Base-by-base conservation (phyloP, 2,113 vertebrate genomes). In the Lates calcarifer region DNA sequence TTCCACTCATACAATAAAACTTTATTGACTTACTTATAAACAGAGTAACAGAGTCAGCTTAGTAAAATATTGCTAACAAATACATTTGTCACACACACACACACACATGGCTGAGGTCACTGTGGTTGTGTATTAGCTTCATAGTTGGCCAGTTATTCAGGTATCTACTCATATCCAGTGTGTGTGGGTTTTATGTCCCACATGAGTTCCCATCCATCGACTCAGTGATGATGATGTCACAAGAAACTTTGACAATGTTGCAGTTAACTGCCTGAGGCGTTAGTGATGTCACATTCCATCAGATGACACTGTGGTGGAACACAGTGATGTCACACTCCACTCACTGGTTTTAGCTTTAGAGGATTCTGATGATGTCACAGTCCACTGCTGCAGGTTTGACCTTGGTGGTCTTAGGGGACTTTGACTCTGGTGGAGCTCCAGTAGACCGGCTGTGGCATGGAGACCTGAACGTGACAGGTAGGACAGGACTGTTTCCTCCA, bases 401-500 rank as follows among this genome's bases (percentile, higher is more conserved):
- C 24, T 28, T 49, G 57, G 17, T 13, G 51, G 43, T 12, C 17
- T 89, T 51, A 95, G 63, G 93, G 94, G 15, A 94, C 90, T 77
- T 91, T 93, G 35, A 92, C 87, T 56, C 84, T 2, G 17, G 89
- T 65, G 64, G 88, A 92, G 69, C 55, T 93, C 86, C 91, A 87
- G 91, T 89, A 75, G 24, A 88, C 75, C 5, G 89, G 83, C 45
- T 94, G 92, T 2, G 94, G 91, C 37, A 86, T 65, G 41, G 82
- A 74, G 55, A 94, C 79, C 31, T 93, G 93, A 0, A 94, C 80
- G 1, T 55, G 57, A 62, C 85, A 94, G 0, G 90, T 92, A 0
- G 93, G 92, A 74, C 93, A 92, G 1, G 56, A 62, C 87, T 90
- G 81, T 60, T 95, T 94, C 67, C 86, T 93, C 92, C 95, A 92